A percentile compares a stretch with the other conserved stretches of the same genome.
Evolutionary conservation across 1,140 invertebrate species (phyloP).

Genomic region (Portunus trituberculatus): DNA sequence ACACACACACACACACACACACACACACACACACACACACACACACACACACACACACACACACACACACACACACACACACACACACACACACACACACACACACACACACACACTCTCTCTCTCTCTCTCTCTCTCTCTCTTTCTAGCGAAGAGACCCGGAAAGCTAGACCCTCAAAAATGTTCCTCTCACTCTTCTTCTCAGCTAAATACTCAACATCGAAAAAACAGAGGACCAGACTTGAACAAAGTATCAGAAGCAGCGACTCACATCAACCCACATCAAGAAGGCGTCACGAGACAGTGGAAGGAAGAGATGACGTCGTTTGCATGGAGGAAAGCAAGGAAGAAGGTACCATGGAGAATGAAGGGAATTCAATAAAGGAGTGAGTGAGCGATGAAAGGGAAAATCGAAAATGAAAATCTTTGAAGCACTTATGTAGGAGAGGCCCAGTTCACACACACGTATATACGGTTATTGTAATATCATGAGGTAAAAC

Average conservation of each 20-base stretch:
- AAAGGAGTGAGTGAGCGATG: too few relatives aligned
- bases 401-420: too few relatives aligned
- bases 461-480: too few relatives aligned
- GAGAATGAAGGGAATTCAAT: too few relatives aligned
- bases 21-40: neutral
- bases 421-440: too few relatives aligned
- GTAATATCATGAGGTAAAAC: too few relatives aligned
- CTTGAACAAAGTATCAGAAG: neutral
- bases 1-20: constrained; percentile 6
- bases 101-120: neutral
- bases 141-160: neutral
- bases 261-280: neutral
- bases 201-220: too few relatives aligned
- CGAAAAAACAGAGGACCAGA: neutral
- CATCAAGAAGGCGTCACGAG: neutral
- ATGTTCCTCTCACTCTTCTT: too few relatives aligned
- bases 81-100: neutral
- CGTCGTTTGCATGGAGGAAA: too few relatives aligned
- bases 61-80: neutral
- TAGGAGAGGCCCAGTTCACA: too few relatives aligned
- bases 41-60: neutral
- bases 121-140: too few relatives aligned
- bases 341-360: too few relatives aligned
- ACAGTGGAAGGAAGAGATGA: neutral
- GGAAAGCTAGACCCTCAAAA: neutral